Conservation (phyloP, 2,797 vertebrate genomes). For the Agapornis canus region DNA sequence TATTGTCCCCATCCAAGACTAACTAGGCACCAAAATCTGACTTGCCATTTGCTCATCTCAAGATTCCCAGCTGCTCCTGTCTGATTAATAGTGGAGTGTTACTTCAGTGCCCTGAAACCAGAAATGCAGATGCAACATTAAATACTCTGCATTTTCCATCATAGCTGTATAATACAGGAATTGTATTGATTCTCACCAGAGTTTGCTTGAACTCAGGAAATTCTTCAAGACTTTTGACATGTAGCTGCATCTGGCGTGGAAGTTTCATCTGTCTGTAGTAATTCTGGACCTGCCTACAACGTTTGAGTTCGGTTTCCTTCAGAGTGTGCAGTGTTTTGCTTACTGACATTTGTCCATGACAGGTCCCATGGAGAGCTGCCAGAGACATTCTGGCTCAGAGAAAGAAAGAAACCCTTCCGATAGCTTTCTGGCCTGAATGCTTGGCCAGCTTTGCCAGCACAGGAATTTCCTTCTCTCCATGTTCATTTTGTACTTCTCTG, state of each 20-base stretch:
- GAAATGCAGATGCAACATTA: not conserved
- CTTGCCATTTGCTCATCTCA: not conserved
- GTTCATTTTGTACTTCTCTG: not conserved
- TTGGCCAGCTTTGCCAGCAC: not conserved
- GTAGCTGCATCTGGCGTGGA: not conserved
- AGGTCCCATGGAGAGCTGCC: not conserved
- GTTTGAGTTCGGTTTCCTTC: not conserved
- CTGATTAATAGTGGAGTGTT: not conserved
- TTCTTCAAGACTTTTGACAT: not conserved
- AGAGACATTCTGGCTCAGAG: not conserved
- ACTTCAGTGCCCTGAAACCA: not conserved
- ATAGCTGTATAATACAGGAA: not conserved
- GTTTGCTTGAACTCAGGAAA: not conserved
- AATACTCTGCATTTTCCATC: not conserved
- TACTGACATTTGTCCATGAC: not conserved
- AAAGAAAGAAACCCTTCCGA: not conserved
- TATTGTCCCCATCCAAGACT: not conserved
- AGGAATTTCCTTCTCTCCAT: not conserved
- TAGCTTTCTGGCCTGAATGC: not conserved
- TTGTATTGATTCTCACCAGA: not conserved
- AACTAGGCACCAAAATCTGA: not conserved
- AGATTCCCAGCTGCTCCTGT: slow-evolving; percentile 23
- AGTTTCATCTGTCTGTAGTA: not conserved
- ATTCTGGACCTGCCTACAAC: not conserved
- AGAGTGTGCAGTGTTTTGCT: not conserved